Evolutionary conservation across 2,797 vertebrate genomes (phyloP).

Genomic region (Basileuterus tristriatus): DNA sequence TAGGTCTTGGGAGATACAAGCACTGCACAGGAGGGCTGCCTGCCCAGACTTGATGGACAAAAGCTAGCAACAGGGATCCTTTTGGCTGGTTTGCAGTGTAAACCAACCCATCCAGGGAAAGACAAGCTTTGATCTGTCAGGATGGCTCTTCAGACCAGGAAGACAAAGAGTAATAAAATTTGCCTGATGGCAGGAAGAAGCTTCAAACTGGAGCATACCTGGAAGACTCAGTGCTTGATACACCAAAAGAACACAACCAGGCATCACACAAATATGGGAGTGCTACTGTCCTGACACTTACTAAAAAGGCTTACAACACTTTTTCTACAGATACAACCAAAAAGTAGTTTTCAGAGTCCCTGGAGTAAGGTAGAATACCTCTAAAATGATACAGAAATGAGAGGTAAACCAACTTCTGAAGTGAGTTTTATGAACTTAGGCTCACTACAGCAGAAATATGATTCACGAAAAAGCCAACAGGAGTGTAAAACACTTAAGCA

Average conservation of each 20-base stretch:
- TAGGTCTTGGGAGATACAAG: accelerated
- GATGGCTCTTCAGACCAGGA: not conserved
- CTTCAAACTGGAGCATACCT: not conserved
- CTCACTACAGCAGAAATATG: not conserved
- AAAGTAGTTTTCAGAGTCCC: not conserved
- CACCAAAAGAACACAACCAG: not conserved
- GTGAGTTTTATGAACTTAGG: not conserved
- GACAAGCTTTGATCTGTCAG: not conserved
- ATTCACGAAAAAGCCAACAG: not conserved
- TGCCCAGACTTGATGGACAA: not conserved
- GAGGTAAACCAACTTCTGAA: not conserved
- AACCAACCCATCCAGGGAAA: not conserved
- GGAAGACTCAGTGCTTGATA: not conserved
- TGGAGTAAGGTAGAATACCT: not conserved
- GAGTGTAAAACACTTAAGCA: not conserved
- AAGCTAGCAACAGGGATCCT: not conserved
- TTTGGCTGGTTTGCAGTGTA: not conserved
- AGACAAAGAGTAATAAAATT: not conserved
- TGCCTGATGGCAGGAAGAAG: not conserved
- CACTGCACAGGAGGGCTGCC: not conserved
- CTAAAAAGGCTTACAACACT: not conserved
- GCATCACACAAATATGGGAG: not conserved
- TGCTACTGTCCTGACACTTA: not conserved
- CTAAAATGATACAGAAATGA: not conserved
- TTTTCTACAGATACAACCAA: not conserved